These are phyloP conservation scores for Penaeus monodon DNA, from an alignment of 2,888 invertebrate species.

Conservation along the genomic window DNA sequence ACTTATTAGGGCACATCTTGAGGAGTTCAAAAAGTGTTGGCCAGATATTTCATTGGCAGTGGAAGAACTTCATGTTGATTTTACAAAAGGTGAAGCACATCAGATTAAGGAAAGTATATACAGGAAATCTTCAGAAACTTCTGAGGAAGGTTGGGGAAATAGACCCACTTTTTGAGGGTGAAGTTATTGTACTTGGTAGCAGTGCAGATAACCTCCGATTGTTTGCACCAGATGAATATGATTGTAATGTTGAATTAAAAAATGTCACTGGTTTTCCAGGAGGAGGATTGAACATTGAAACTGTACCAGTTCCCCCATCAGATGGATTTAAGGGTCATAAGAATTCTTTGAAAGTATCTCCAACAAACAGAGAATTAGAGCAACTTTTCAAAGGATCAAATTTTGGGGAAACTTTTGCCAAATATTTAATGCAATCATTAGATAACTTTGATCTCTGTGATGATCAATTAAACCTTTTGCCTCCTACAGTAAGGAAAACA, in stretches of 20 bases:
- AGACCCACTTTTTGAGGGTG: slow-evolving; percentile 13
- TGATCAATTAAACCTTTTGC: neutral
- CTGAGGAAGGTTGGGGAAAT: neutral
- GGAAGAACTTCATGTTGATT: slow-evolving; percentile 13
- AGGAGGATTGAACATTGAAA: slow-evolving; percentile 14
- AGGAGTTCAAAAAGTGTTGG: slow-evolving; percentile 4
- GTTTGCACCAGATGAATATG: slow-evolving; percentile 37
- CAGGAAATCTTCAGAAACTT: neutral
- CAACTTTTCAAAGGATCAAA: slow-evolving; percentile 3
- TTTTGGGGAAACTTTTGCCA: slow-evolving; percentile 1
- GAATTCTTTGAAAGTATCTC: neutral
- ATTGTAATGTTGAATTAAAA: slow-evolving; percentile 30
- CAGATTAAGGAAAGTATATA: slow-evolving; percentile 10
- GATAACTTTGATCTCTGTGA: neutral
- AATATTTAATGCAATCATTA: neutral
- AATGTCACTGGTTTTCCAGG: slow-evolving; percentile 19
- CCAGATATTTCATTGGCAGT: slow-evolving; percentile 13
- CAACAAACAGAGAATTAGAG: neutral
- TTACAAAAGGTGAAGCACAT: slow-evolving; percentile 21
- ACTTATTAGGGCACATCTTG: neutral
- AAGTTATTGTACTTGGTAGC: slow-evolving; percentile 29
- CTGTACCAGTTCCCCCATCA: neutral
- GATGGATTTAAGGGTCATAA: slow-evolving; percentile 1
- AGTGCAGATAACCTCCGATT: slow-evolving; percentile 34
- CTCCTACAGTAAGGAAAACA: slow-evolving; percentile 22